Evolutionary conservation across 2,113 vertebrate genomes (phyloP).

Genomic region (Aegithalos caudatus): DNA sequence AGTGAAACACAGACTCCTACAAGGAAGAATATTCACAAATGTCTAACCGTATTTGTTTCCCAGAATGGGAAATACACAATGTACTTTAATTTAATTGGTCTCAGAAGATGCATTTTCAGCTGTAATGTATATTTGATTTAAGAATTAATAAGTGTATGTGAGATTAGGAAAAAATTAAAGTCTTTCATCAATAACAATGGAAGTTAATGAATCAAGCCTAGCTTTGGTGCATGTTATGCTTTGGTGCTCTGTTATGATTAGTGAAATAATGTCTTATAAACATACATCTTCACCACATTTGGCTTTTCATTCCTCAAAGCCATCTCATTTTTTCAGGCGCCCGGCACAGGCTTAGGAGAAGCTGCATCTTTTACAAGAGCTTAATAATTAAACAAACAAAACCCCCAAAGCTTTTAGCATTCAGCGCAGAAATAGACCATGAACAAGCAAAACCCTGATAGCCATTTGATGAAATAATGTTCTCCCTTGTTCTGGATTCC

Average conservation of each 20-base stretch:
- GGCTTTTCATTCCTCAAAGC: not conserved
- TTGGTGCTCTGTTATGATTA: not conserved
- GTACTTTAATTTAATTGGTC: constrained; percentile 32
- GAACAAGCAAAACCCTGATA: not conserved
- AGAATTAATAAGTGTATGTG: constrained; percentile 31
- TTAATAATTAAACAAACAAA: not conserved
- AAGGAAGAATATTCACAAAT: not conserved
- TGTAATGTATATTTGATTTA: constrained; percentile 41
- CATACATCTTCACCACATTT: not conserved
- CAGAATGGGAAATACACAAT: not conserved
- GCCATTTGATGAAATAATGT: not conserved
- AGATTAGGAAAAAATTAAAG: constrained; percentile 13
- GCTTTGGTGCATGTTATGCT: not conserved
- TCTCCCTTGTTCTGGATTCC: not conserved
- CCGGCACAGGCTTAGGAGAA: not conserved
- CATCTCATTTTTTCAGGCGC: not conserved
- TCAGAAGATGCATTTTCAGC: not conserved
- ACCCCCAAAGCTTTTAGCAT: not conserved
- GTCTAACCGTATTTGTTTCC: not conserved
- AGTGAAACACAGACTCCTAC: not conserved
- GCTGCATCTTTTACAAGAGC: not conserved
- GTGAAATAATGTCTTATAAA: not conserved
- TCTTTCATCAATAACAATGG: constrained; percentile 18
- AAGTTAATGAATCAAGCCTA: not conserved
- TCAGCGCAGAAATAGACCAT: not conserved